Percentiles rank a stretch among this genome's conserved stretches.
Conservation (phyloP, 1,140 invertebrate genomes). For the Apis dorsata region DNA sequence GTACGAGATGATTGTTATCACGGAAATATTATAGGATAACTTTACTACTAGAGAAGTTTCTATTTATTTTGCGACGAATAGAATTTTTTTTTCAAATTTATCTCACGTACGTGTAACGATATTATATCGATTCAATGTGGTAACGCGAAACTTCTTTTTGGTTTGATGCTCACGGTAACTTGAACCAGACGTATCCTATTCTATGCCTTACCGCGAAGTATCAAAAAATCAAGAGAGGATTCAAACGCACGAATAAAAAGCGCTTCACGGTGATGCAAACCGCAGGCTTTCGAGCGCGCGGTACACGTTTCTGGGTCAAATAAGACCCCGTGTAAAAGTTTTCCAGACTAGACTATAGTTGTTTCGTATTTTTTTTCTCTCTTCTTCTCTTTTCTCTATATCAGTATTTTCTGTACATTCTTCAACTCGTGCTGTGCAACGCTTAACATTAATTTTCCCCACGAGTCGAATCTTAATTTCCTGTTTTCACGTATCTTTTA, state of each 20-base stretch:
- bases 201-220: not conserved
- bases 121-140: not conserved
- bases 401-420: too few relatives aligned
- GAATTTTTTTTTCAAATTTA: too few relatives aligned
- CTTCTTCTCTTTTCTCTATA: not conserved
- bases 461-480: not conserved
- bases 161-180: not conserved
- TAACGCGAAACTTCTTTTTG: not conserved
- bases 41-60: too few relatives aligned
- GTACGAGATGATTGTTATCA: too few relatives aligned
- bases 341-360: not conserved
- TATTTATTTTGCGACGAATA: too few relatives aligned
- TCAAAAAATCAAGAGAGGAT: constrained; percentile 15
- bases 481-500: not conserved
- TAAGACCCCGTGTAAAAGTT: constrained; percentile 1
- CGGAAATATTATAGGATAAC: too few relatives aligned
- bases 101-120: not conserved
- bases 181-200: not conserved
- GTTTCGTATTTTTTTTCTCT: too few relatives aligned
- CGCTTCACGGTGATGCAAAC: not conserved
- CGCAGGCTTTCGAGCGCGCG: not conserved
- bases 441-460: not conserved
- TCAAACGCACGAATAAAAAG: constrained; percentile 9
- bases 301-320: constrained; percentile 27
- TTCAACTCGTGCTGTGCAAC: too few relatives aligned